Percentiles rank a stretch among this genome's conserved stretches.
Evolutionary conservation across 2,888 invertebrate species (phyloP).

Genomic region (Protonemura montana): DNA sequence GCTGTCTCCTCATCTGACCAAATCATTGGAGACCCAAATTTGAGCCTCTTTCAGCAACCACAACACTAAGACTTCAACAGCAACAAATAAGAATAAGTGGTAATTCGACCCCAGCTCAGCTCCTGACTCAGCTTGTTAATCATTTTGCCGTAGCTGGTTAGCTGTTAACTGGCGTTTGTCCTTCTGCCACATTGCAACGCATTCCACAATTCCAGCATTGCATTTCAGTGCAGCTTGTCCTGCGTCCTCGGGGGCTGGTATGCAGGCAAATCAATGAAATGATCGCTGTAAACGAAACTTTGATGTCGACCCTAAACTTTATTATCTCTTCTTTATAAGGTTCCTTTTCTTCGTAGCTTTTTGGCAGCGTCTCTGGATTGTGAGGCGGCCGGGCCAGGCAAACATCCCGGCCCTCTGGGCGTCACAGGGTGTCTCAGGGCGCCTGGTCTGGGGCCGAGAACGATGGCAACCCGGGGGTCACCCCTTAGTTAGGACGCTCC

Average conservation of each 20-base stretch:
- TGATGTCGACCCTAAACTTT: constrained; percentile 12
- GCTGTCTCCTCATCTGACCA: no score
- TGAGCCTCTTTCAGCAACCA: no score
- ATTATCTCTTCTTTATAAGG: constrained; percentile 12
- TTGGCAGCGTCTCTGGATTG: constrained; percentile 21
- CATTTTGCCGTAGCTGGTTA: no score
- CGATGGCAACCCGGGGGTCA: background rate
- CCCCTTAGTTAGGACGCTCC: constrained; percentile 44
- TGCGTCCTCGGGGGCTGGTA: background rate
- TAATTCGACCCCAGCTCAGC: no score
- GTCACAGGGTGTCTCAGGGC: background rate
- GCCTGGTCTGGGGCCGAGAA: constrained; percentile 49
- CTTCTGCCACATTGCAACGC: no score
- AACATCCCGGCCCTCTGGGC: constrained; percentile 42
- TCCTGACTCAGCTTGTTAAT: no score
- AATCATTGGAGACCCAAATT: no score
- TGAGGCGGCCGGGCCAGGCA: constrained; percentile 18
- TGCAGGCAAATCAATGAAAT: constrained; percentile 7
- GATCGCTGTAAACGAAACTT: constrained; percentile 2
- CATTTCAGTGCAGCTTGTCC: no score
- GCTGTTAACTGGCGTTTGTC: no score
- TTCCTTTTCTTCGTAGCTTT: constrained; percentile 26
- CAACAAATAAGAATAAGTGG: no score
- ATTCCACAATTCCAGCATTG: no score
- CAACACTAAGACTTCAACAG: no score